Evolutionary conservation across 2,888 invertebrate genomes (phyloP).

Genomic region (Mythimna lalbum): DNA sequence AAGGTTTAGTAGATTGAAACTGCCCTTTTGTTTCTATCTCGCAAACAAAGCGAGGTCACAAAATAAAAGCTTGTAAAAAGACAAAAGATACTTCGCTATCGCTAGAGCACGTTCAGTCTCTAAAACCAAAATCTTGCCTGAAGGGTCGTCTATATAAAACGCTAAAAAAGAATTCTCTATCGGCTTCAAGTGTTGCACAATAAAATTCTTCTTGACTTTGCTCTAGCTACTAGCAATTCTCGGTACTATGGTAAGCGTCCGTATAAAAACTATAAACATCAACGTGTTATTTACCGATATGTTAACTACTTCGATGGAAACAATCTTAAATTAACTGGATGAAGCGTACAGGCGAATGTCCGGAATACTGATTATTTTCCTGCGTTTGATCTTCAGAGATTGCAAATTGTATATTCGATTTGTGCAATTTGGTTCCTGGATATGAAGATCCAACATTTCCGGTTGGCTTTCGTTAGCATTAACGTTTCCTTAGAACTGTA

Average conservation of each 20-base stretch:
- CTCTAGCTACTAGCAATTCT: constrained; percentile 28
- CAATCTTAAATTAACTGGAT: constrained; percentile 39
- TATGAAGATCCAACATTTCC: constrained; percentile 31
- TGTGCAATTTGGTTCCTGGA: constrained; percentile 36
- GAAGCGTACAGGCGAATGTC: constrained; percentile 35
- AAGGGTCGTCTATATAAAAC: constrained; percentile 22
- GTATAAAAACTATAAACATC: constrained; percentile 55
- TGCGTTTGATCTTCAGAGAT: constrained; percentile 49
- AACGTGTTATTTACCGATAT: constrained; percentile 49
- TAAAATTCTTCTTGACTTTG: constrained; percentile 21
- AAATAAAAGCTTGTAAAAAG: constrained; percentile 14
- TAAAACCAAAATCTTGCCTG: constrained; percentile 18
- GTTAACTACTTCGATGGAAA: constrained; percentile 51
- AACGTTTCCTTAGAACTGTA: constrained; percentile 12
- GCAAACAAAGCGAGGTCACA: neutral
- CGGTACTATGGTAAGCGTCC: constrained; percentile 17
- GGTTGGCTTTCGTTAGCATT: constrained; percentile 9
- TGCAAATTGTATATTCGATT: constrained; percentile 34
- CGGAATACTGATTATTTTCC: constrained; percentile 47
- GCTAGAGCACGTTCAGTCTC: constrained; percentile 33
- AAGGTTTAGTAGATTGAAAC: constrained; percentile 8
- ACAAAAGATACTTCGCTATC: constrained; percentile 27
- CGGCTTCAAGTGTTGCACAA: constrained; percentile 27
- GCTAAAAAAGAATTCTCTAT: constrained; percentile 5
- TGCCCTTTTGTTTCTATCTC: constrained; percentile 9